These are phyloP conservation scores for Microplitis manilae DNA, from an alignment of 2,888 invertebrate species.

Conservation along the genomic window DNA sequence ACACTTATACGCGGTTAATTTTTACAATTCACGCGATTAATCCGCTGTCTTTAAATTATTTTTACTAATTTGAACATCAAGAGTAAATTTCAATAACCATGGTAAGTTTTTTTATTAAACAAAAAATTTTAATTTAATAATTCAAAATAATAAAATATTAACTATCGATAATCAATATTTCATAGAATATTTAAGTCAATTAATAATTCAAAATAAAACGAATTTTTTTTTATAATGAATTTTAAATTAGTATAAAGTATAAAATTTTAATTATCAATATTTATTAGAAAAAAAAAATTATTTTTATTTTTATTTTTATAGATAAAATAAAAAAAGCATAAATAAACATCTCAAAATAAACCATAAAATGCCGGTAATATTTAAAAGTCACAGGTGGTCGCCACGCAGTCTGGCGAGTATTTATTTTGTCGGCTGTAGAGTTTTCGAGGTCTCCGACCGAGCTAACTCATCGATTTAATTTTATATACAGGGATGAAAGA, in stretches of 20 bases:
- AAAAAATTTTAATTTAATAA: no score
- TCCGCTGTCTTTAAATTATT: background rate
- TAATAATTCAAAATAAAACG: no score
- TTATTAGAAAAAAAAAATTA: no score
- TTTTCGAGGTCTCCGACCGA: slow-evolving; percentile 62
- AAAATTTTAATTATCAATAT: no score
- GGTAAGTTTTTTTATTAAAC: background rate
- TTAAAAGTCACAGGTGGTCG: slow-evolving; percentile 69
- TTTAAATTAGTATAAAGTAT: no score
- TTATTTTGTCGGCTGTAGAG: slow-evolving; percentile 48
- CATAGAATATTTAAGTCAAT: no score
- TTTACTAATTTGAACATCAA: slow-evolving; percentile 47
- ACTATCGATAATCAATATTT: no score
- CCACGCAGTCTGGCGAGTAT: slow-evolving; percentile 64
- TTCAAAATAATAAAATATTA: no score
- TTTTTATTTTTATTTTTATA: no score
- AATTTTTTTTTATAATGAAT: no score
- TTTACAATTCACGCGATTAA: background rate
- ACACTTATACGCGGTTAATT: background rate
- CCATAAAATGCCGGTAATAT: background rate
- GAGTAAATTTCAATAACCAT: background rate
- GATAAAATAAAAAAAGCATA: no score
- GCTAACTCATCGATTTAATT: slow-evolving; percentile 42
- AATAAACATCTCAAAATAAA: no score
- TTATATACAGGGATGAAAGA: slow-evolving; percentile 33